Conservation (phyloP, 2,113 vertebrate species). For the Lanius collurio region DNA sequence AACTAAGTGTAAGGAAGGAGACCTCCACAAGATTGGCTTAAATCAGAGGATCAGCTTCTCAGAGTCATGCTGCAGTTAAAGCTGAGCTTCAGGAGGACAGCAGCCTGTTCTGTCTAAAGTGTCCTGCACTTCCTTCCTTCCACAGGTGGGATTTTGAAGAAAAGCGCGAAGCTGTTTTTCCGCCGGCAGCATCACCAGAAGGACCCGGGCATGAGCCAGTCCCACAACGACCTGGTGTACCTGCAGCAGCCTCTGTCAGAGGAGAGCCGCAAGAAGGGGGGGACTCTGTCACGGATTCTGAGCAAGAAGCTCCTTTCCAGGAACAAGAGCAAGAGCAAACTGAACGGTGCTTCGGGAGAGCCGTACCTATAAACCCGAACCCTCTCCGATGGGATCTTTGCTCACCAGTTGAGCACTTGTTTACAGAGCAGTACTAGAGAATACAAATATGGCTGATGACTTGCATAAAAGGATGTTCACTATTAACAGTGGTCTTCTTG, state of each 20-base stretch:
- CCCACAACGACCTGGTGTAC: conserved; percentile 93
- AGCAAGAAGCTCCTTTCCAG: conserved; percentile 83
- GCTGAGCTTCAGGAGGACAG: not conserved
- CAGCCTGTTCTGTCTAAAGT: conserved; percentile 1
- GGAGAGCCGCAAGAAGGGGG: conserved; percentile 80
- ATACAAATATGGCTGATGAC: not conserved
- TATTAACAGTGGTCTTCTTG: not conserved
- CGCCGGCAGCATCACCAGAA: conserved; percentile 90
- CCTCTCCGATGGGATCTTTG: not conserved
- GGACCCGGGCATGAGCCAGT: conserved; percentile 96
- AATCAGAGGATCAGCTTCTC: not conserved
- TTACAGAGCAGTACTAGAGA: conserved; percentile 54
- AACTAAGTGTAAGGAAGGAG: not conserved
- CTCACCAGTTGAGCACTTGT: conserved; percentile 32
- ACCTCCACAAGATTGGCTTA: not conserved
- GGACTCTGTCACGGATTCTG: conserved; percentile 84
- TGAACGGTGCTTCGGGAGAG: conserved; percentile 72
- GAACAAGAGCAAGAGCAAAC: conserved; percentile 76
- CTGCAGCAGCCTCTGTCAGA: conserved; percentile 81
- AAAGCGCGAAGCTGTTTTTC: conserved; percentile 93
- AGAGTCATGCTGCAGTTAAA: not conserved
- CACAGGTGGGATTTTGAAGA: conserved; percentile 88
- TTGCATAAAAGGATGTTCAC: not conserved
- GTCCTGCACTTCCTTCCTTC: not conserved
- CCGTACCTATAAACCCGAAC: not conserved